Conservation (phyloP, 2,888 invertebrate species). For the Podotricha telesiphe region DNA sequence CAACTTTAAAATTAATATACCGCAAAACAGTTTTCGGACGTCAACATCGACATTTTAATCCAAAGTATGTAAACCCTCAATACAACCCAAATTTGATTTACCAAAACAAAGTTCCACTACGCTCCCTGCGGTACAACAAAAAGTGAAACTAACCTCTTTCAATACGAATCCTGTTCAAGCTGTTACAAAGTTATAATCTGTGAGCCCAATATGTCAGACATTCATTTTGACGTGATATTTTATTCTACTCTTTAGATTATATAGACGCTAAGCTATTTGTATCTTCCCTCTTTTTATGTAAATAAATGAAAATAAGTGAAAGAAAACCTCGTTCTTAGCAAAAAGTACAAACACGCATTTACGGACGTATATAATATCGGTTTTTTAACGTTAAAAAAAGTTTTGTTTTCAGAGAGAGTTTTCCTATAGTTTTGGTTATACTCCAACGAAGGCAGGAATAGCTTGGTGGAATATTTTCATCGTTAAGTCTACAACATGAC, state of each 20-base stretch:
- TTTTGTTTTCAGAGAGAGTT: no score
- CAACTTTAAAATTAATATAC: slow-evolving; percentile 19
- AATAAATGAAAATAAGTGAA: no score
- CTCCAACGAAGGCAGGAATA: no score
- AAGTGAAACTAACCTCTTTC: slow-evolving; percentile 32
- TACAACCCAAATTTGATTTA: slow-evolving; percentile 18
- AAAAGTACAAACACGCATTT: no score
- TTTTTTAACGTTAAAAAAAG: no score
- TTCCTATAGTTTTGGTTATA: no score
- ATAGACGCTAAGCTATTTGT: no score
- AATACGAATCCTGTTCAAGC: slow-evolving; percentile 31
- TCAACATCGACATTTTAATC: slow-evolving; percentile 23
- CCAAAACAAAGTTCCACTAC: slow-evolving; percentile 21
- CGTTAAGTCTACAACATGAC: no score
- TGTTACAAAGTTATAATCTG: slow-evolving; percentile 35
- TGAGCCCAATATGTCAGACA: slow-evolving; percentile 22
- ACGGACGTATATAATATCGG: no score
- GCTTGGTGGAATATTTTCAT: no score
- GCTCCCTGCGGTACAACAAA: slow-evolving; percentile 30
- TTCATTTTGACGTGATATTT: background rate
- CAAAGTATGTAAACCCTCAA: slow-evolving; percentile 25
- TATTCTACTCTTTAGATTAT: slow-evolving; percentile 10
- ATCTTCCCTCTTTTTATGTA: no score
- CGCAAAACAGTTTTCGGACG: slow-evolving; percentile 20
- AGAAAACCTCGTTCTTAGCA: no score